phyloP scores from a whole-genome alignment of 2,888 invertebrate genomes.

The Theretra japonica region DNA sequence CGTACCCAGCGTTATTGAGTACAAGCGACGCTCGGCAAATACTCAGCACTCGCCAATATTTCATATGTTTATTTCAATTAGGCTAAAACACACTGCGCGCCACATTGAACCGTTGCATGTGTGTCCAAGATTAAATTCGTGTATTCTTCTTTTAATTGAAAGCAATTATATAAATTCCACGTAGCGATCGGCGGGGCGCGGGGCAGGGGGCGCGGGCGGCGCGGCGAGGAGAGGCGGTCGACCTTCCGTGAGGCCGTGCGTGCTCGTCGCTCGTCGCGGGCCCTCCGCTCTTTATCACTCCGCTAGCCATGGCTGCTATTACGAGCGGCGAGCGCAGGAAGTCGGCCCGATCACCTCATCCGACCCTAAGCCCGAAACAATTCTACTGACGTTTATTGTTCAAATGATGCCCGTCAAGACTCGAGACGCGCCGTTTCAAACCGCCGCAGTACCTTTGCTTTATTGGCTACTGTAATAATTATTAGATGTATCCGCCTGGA shows the following conservation, averaged over 20 bases:
- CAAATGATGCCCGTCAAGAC: background rate
- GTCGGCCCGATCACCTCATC: conserved; percentile 25
- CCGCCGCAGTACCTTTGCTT: background rate
- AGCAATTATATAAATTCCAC: conserved; percentile 82
- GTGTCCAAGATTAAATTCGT: conserved; percentile 61
- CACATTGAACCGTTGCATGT: conserved; percentile 37
- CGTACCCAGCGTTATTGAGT: conserved; percentile 55
- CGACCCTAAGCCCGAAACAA: conserved; percentile 25
- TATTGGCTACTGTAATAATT: conserved; percentile 16
- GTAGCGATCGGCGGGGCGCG: conserved; percentile 66
- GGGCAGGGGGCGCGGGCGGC: conserved; percentile 44
- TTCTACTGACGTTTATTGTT: conserved; percentile 21
- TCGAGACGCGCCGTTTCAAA: background rate
- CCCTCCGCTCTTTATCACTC: conserved; percentile 25
- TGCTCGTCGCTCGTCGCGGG: conserved; percentile 52
- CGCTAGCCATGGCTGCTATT: conserved; percentile 22
- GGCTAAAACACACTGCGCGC: conserved; percentile 24
- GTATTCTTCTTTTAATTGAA: conserved; percentile 79
- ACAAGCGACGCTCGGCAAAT: conserved; percentile 38
- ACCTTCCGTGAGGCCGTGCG: conserved; percentile 82
- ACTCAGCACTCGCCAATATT: conserved; percentile 59
- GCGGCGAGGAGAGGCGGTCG: conserved; percentile 68
- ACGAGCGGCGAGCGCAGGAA: conserved; percentile 20
- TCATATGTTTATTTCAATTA: conserved; percentile 34
- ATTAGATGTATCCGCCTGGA: background rate